Conservation (phyloP, 2,113 vertebrate genomes). For the Dermatemys mawii region DNA sequence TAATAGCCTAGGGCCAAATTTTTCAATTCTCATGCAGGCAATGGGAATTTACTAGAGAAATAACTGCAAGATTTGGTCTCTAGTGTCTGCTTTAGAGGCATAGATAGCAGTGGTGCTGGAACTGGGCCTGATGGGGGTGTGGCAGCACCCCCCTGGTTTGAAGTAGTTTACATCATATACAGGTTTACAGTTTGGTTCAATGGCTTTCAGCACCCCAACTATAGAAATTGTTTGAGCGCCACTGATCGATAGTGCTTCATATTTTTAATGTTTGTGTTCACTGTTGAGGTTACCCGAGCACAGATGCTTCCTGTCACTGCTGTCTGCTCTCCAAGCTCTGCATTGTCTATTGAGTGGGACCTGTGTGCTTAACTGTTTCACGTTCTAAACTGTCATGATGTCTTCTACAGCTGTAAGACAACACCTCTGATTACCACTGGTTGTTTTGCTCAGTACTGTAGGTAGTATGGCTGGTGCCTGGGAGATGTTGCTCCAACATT, state of each 20-base stretch:
- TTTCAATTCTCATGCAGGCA: neutral
- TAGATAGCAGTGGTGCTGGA: neutral
- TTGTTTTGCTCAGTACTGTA: rapidly evolving
- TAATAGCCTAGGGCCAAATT: neutral
- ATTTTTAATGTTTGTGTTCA: neutral
- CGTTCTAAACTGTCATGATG: neutral
- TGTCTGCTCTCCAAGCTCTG: rapidly evolving
- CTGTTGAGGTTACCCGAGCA: neutral
- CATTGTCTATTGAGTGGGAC: neutral
- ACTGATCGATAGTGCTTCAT: neutral
- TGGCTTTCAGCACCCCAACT: too few species aligned
- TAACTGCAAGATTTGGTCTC: neutral
- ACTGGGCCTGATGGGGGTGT: too few species aligned
- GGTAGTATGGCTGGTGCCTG: neutral
- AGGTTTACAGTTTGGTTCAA: too few species aligned
- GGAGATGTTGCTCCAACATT: neutral
- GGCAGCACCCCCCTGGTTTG: too few species aligned
- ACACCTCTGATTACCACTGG: neutral
- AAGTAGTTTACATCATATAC: too few species aligned
- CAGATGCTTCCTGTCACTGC: neutral
- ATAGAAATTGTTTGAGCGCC: too few species aligned
- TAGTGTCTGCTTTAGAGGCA: neutral
- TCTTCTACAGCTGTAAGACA: neutral
- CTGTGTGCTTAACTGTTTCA: rapidly evolving
- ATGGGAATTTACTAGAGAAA: neutral